These are phyloP conservation scores for Lasiurus cinereus DNA, from an alignment of 2,113 vertebrate genomes.

Conservation along the genomic window DNA sequence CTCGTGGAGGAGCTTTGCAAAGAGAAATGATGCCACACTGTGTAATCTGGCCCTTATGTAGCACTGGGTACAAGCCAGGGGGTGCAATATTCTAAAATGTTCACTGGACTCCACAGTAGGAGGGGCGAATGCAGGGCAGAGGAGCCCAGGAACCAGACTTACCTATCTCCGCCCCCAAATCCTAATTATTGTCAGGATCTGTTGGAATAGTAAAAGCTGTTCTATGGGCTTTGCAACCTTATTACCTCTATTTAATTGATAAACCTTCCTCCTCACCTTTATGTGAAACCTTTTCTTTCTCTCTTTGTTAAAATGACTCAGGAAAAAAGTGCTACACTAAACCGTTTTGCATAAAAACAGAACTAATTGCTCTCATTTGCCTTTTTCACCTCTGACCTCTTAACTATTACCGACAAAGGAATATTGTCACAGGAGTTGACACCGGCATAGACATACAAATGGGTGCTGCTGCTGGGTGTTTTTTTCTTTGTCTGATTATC, in stretches of 20 bases:
- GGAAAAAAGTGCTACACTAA: neutral
- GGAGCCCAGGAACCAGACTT: accelerated
- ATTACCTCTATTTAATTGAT: neutral
- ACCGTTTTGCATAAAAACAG: neutral
- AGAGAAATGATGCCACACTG: neutral
- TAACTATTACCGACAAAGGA: neutral
- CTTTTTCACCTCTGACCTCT: neutral
- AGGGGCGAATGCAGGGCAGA: too few relatives aligned
- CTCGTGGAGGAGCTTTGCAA: neutral
- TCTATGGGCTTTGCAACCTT: neutral
- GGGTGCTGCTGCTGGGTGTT: neutral
- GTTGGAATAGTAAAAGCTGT: neutral
- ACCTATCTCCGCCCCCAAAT: neutral
- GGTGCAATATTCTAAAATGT: neutral
- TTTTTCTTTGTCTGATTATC: neutral
- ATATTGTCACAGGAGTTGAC: neutral
- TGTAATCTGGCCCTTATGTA: neutral
- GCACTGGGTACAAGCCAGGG: neutral
- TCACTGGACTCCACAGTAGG: neutral
- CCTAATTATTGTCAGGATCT: neutral
- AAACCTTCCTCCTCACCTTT: neutral
- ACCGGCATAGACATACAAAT: neutral
- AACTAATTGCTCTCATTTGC: neutral
- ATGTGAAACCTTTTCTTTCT: neutral
- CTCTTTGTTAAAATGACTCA: neutral